Conservation (phyloP, 2,113 vertebrate genomes). For the Cyphomyrus discorhynchus region DNA sequence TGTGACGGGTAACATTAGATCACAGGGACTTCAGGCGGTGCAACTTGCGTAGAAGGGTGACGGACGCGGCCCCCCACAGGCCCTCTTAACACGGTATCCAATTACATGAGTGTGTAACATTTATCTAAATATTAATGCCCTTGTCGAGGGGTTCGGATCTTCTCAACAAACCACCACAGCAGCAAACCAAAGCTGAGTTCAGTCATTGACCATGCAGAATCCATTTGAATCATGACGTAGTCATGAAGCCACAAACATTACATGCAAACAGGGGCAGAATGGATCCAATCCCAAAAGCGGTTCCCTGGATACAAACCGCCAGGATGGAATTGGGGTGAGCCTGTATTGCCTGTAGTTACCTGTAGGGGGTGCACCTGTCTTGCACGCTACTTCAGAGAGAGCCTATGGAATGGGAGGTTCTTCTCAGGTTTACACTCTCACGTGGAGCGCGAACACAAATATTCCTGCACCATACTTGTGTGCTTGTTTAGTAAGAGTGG, state of each 20-base stretch:
- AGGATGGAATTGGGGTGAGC: not conserved
- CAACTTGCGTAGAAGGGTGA: not conserved
- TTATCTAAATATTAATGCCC: not conserved
- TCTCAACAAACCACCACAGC: not conserved
- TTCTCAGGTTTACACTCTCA: not conserved
- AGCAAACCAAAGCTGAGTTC: not conserved
- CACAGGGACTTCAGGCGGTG: not conserved
- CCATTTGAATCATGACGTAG: not conserved
- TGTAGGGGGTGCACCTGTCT: constrained; percentile 9
- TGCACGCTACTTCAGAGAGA: not conserved
- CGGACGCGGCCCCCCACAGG: not conserved
- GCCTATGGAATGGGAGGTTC: not conserved
- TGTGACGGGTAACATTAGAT: not conserved
- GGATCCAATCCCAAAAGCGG: not conserved
- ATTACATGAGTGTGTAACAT: not conserved
- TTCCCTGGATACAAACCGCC: not conserved
- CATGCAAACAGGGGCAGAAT: not conserved
- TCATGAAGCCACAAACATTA: not conserved
- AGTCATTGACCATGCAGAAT: not conserved
- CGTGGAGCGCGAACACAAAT: not conserved
- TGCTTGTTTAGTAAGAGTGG: not conserved
- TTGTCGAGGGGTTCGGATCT: not conserved
- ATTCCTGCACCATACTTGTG: not conserved
- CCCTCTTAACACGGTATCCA: not conserved
- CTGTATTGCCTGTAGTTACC: not conserved